phyloP scores from a whole-genome alignment of 1,140 invertebrate species.

The Caenorhabditis latens region DNA sequence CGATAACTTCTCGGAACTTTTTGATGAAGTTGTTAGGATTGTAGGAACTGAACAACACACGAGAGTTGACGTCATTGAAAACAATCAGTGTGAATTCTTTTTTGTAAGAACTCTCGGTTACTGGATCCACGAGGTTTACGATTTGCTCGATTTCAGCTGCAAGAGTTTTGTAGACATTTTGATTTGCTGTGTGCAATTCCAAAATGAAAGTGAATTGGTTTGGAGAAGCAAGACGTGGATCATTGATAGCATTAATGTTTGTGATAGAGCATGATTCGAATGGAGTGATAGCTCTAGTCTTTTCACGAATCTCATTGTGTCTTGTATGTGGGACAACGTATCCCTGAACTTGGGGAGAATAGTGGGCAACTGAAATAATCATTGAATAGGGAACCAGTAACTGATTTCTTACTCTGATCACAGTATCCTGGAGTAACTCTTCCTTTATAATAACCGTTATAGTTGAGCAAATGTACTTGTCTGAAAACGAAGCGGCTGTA shows the following conservation, averaged over 20 bases:
- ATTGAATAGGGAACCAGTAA: not conserved
- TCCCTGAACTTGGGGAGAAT: not conserved
- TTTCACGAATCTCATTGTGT: not conserved
- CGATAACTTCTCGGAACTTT: not conserved
- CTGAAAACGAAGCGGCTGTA: not conserved
- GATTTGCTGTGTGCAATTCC: not conserved
- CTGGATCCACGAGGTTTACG: not conserved
- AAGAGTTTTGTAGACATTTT: not conserved
- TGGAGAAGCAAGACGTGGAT: conserved; percentile 12
- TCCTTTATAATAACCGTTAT: not conserved
- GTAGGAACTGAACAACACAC: not conserved
- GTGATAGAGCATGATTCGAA: not conserved
- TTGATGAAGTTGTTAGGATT: not conserved
- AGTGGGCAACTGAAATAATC: not conserved
- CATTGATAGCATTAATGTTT: not conserved
- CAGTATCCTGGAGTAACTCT: conserved; percentile 2
- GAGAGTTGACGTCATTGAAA: not conserved
- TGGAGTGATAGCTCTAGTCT: not conserved
- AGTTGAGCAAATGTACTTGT: not conserved
- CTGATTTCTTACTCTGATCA: not conserved
- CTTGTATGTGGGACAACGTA: not conserved
- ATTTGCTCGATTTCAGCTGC: not conserved
- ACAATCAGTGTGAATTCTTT: conserved; percentile 14
- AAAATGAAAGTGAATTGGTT: conserved; percentile 13
- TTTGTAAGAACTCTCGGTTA: not conserved